Base-by-base conservation (phyloP, 2,888 invertebrate genomes). In the Nemotelus nigrinus region DNA sequence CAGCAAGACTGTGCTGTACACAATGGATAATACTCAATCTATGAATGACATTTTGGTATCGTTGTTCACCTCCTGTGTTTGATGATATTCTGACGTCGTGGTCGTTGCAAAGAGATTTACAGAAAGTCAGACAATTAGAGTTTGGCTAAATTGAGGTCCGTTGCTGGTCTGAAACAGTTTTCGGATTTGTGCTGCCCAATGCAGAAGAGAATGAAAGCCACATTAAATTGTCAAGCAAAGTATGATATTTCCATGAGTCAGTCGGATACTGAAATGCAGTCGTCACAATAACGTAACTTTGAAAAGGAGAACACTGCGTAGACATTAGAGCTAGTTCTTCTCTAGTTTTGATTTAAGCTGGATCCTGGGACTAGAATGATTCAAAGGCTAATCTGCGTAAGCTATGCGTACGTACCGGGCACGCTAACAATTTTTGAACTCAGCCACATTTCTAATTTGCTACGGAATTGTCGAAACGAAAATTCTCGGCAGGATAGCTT, bases 61-160 rank as follows among this genome's bases (percentile, higher is more conserved):
- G 53, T 41, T 72, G 72, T n/a, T 71, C 25, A 25, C 25, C 25
- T 25, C 25, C 25, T 25, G 25, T 25, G 25, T 25, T 25, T 25
- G 25, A 25, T 25, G 25, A 50, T 43, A 39, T 60, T 72, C 44
- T 55, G 43, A 55, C n/a, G 63, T 10, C 39, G 39, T 60, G 39
- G 47, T 58, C 25, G 3, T 45, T n/a, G 58, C 58, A 47, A 72
- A 58, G 72, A 45, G 58, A 57, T 47, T 45, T 60, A 6, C 72
- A 39, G 60, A 58, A 47, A 72, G 39, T 58, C 72, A 39, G 41
- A 57, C 72, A 72, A 72, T 58, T 72, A 72, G 72, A 72, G 47
- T 60, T 58, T 58, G 72, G 8, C 8, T 2, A 53, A 47, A 72
- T 72, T 58, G 72, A 72, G 58, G 58, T 47, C 58, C 60, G 47